These are phyloP conservation scores for Eilema sororculum DNA, from an alignment of 2,888 invertebrate species.

Conservation along the genomic window DNA sequence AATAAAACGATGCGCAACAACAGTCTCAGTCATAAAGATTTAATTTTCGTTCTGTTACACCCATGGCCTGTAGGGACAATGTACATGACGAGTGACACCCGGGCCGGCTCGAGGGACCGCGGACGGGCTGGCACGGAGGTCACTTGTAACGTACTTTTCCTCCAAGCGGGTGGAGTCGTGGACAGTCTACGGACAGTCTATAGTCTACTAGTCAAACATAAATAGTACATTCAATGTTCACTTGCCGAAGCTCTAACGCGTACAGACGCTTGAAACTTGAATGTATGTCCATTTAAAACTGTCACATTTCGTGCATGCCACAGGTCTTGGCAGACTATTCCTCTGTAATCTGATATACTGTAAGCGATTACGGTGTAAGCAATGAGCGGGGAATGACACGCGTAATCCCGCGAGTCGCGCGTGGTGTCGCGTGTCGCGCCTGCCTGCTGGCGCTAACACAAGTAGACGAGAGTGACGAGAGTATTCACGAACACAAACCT, in stretches of 20 bases:
- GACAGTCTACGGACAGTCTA: too few species aligned
- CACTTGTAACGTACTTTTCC: background rate
- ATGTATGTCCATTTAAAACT: background rate
- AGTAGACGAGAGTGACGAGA: background rate
- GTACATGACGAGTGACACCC: too few species aligned
- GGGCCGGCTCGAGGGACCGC: constrained; percentile 8
- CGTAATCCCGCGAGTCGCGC: background rate
- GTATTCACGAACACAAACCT: background rate
- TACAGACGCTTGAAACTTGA: too few species aligned
- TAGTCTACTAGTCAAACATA: too few species aligned
- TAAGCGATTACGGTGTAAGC: background rate
- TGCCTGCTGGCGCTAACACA: background rate
- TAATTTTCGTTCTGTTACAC: constrained; percentile 23
- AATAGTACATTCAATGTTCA: too few species aligned
- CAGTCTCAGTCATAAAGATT: constrained; percentile 9
- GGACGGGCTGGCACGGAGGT: background rate
- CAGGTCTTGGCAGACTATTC: too few species aligned
- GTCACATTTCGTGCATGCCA: background rate
- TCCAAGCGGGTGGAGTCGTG: too few species aligned
- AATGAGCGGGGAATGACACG: background rate
- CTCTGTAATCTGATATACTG: background rate
- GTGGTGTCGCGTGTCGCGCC: background rate
- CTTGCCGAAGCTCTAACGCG: background rate
- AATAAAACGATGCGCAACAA: constrained; percentile 16
- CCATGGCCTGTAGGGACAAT: too few species aligned